phyloP scores from a whole-genome alignment of 2,113 vertebrate genomes.

The Vulpes ferrilata region DNA sequence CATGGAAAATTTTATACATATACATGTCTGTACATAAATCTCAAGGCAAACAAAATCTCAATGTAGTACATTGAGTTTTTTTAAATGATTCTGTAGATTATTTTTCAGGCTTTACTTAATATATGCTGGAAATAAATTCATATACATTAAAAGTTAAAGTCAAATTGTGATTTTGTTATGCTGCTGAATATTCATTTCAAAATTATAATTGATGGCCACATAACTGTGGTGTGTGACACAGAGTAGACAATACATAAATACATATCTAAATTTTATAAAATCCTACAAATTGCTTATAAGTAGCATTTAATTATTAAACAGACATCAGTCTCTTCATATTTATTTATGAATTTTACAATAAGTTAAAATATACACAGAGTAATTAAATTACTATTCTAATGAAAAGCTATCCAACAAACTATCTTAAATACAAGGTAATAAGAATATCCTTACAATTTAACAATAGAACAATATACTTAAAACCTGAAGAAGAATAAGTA shows the following conservation, averaged over 20 bases:
- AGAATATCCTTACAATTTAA: background rate
- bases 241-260: background rate
- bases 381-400: background rate
- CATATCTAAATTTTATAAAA: background rate
- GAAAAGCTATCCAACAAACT: background rate
- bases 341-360: background rate
- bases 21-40: background rate
- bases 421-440: background rate
- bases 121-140: background rate
- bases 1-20: background rate
- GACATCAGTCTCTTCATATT: background rate
- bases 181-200: background rate
- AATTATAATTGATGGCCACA: background rate
- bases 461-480: background rate
- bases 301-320: background rate
- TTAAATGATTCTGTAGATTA: background rate
- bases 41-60: background rate
- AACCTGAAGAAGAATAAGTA: background rate
- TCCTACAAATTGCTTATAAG: background rate
- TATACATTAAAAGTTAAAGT: background rate
- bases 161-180: background rate
- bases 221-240: background rate
- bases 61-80: background rate
- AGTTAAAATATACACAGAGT: background rate
- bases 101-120: background rate